phyloP scores from a whole-genome alignment of 2,113 vertebrate species.

The Paracyprichromis sp. region DNA sequence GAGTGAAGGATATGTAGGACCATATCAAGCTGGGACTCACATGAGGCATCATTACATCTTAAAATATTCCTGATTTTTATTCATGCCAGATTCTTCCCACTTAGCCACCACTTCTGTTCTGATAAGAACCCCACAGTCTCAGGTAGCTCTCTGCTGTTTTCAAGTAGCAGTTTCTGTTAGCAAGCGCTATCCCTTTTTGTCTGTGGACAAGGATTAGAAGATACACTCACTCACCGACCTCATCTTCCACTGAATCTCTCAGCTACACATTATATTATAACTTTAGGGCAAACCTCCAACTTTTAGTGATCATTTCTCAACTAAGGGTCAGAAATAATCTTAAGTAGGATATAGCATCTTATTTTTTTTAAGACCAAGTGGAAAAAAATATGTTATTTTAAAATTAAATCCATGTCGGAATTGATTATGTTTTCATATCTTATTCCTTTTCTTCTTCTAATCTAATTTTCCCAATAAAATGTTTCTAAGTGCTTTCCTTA shows the following conservation, averaged over 20 bases:
- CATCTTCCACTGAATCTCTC: background rate
- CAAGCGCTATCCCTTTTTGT: background rate
- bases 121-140: background rate
- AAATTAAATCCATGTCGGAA: background rate
- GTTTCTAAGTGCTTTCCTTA: background rate
- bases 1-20: background rate
- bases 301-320: background rate
- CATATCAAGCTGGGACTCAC: background rate
- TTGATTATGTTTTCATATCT: background rate
- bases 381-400: background rate
- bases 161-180: background rate
- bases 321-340: constrained; percentile 15
- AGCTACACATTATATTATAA: constrained; percentile 14
- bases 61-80: background rate
- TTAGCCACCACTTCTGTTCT: background rate
- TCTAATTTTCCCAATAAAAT: background rate
- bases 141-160: background rate
- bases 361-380: background rate
- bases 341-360: background rate
- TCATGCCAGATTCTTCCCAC: background rate
- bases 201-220: constrained; percentile 11
- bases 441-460: background rate
- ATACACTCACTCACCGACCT: background rate
- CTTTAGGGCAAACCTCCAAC: background rate
- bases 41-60: background rate